A percentile compares a stretch with the other conserved stretches of the same genome.
Evolutionary conservation across 2,888 invertebrate species (phyloP).

Genomic region (Catocala nupta): DNA sequence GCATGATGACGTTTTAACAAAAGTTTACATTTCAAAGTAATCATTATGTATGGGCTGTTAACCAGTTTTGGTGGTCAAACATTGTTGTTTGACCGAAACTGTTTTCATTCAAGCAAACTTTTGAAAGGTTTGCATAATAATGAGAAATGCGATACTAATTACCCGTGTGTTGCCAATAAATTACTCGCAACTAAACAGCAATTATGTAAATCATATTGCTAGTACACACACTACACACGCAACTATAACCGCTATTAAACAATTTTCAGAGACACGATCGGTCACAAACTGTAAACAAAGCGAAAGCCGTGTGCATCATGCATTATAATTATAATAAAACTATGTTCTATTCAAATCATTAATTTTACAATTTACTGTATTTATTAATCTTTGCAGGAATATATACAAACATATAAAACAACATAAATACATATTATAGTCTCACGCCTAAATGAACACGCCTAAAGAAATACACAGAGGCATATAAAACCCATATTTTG

Average conservation of each 20-base stretch:
- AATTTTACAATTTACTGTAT: too few species aligned
- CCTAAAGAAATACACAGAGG: too few species aligned
- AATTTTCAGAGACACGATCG: slow-evolving; percentile 18
- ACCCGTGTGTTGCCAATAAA: slow-evolving; percentile 25
- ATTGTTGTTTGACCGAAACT: background rate
- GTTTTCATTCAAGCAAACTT: slow-evolving; percentile 15
- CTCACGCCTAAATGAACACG: too few species aligned
- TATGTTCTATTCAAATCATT: too few species aligned
- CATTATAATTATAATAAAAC: background rate
- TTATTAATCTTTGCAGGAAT: too few species aligned
- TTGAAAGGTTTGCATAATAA: slow-evolving; percentile 18
- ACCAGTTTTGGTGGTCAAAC: background rate
- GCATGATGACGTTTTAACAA: too few species aligned
- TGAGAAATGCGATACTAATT: slow-evolving; percentile 24
- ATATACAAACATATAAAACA: too few species aligned
- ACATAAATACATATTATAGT: too few species aligned
- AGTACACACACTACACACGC: slow-evolving; percentile 22
- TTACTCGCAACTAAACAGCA: slow-evolving; percentile 24
- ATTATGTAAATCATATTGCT: slow-evolving; percentile 30
- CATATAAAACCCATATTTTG: too few species aligned
- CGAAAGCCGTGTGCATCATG: slow-evolving; percentile 2
- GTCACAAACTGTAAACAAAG: slow-evolving; percentile 12
- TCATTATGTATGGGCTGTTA: background rate
- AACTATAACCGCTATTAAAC: slow-evolving; percentile 17
- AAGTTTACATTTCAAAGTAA: background rate